Evolutionary conservation across 2,888 invertebrate genomes (phyloP).

Genomic region (Pelosia muscerda): DNA sequence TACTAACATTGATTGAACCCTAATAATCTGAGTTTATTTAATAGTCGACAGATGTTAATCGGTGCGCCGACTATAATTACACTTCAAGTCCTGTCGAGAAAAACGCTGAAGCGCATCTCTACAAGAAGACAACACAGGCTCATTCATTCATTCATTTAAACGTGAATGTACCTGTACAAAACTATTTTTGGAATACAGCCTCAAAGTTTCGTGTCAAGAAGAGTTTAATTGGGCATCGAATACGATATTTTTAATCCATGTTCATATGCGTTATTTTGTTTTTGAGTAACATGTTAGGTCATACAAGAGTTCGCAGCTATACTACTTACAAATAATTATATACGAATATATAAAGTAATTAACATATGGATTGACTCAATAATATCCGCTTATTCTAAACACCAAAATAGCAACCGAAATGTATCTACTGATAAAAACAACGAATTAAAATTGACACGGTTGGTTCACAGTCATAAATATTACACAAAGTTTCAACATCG

Average conservation of each 20-base stretch:
- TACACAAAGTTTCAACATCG: constrained; percentile 65
- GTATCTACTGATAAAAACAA: constrained; percentile 34
- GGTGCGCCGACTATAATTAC: constrained; percentile 82
- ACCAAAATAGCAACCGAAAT: constrained; percentile 27
- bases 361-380: neutral
- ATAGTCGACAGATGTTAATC: constrained; percentile 87
- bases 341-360: neutral
- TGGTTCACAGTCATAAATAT: constrained; percentile 66
- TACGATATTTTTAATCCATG: neutral
- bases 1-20: constrained; percentile 86
- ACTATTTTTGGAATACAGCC: neutral
- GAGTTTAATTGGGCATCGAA: neutral
- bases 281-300: neutral
- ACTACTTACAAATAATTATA: neutral
- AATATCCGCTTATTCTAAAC: constrained; percentile 21
- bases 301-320: neutral
- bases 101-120: constrained; percentile 71
- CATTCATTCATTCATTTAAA: constrained; percentile 39
- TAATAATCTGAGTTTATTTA: constrained; percentile 84
- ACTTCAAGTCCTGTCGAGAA: constrained; percentile 82
- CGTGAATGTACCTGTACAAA: neutral
- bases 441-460: constrained; percentile 50
- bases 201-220: neutral
- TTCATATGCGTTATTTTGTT: neutral
- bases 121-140: constrained; percentile 58